phyloP scores from a whole-genome alignment of 2,113 vertebrate species.

The Enhydra lutris region DNA sequence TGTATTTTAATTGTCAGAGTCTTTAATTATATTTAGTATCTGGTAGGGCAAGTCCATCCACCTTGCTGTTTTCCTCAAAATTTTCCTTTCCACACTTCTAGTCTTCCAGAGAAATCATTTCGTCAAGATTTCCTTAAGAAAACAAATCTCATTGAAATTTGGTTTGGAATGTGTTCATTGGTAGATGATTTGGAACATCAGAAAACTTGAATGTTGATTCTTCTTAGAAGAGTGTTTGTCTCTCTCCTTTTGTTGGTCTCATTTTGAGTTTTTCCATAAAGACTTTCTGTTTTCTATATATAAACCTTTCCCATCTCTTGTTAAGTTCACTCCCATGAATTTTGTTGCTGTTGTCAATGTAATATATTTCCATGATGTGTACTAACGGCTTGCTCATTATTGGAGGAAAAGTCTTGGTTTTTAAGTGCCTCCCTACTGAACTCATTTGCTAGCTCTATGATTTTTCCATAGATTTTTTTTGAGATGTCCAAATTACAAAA shows the following conservation, averaged over 20 bases:
- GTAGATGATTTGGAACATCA: not conserved
- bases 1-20: not conserved
- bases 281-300: not conserved
- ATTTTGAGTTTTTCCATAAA: slow-evolving; percentile 1
- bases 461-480: not conserved
- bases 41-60: not conserved
- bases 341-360: not conserved
- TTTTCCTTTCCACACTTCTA: not conserved
- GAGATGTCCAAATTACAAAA: slow-evolving; percentile 29
- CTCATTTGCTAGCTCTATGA: slow-evolving; percentile 2
- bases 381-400: not conserved
- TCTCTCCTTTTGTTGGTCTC: not conserved
- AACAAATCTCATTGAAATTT: not conserved
- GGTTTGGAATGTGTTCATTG: not conserved
- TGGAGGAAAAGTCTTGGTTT: not conserved
- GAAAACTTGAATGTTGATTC: not conserved
- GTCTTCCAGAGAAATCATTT: slow-evolving; percentile 17
- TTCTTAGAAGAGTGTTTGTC: not conserved
- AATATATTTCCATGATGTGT: not conserved
- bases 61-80: not conserved
- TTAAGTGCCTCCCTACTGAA: not conserved
- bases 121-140: not conserved
- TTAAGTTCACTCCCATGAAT: slow-evolving; percentile 18
- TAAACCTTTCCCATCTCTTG: slow-evolving; percentile 37
- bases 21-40: slow-evolving; percentile 42